Percentiles rank a stretch among this genome's conserved stretches.
Evolutionary conservation across 2,113 vertebrate species (phyloP).

Genomic region (Seriola aureovittata): DNA sequence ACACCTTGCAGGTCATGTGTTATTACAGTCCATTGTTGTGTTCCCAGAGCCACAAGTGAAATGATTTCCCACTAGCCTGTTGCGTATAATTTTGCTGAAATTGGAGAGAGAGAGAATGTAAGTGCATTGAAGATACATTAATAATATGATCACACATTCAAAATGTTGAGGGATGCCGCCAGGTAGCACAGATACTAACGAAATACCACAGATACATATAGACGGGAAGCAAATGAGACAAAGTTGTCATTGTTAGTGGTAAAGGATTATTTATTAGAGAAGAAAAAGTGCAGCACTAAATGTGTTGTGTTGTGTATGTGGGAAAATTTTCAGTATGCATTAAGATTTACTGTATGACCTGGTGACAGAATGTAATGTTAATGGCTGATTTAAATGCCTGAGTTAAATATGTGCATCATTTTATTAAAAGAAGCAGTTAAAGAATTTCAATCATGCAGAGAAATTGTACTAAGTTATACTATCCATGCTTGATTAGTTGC

Average conservation of each 20-base stretch:
- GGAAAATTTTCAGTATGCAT: not conserved
- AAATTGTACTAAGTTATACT: not conserved
- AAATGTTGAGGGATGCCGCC: not conserved
- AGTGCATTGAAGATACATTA: slow-evolving; percentile 1
- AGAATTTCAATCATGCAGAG: not conserved
- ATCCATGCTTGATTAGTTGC: not conserved
- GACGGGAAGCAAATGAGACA: not conserved
- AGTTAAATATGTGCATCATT: not conserved
- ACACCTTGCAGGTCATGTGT: slow-evolving; percentile 47
- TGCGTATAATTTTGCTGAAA: slow-evolving; percentile 39
- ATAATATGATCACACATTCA: not conserved
- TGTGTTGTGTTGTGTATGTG: not conserved
- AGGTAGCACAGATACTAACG: slow-evolving; percentile 5
- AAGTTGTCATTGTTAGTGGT: not conserved
- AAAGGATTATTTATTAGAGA: not conserved
- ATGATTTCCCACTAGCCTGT: slow-evolving; percentile 46
- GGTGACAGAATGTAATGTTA: not conserved
- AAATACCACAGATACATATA: not conserved
- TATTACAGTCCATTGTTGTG: slow-evolving; percentile 51
- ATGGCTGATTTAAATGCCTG: not conserved
- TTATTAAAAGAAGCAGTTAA: not conserved
- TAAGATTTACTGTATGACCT: not conserved
- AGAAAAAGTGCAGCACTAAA: not conserved
- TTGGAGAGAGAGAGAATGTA: slow-evolving; percentile 17
- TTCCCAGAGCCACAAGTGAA: slow-evolving; percentile 39